Base-by-base conservation (phyloP, 2,888 invertebrate species). In the Noctua fimbriata region DNA sequence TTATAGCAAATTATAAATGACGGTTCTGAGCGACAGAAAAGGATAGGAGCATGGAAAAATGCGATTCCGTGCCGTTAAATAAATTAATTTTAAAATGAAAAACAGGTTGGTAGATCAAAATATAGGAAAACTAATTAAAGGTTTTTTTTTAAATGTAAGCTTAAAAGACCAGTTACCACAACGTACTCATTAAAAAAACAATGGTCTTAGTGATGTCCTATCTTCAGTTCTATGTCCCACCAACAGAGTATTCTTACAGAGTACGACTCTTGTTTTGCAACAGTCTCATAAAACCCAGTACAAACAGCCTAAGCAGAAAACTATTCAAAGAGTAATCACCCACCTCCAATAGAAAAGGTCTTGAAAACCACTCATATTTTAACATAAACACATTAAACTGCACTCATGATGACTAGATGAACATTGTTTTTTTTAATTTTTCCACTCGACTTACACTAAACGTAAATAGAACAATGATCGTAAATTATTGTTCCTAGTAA, bases 161-260 rank as follows among this genome's bases (percentile, higher is more conserved):
- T 44, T 63, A 72, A 28, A 72, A 41, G 28, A 28, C 41, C 41
- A 24, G 10, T 10, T 72, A 44, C 21, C 28, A 73, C 70, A 73
- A 10, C 10, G 44, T 44, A 16, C n/a, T 14, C 58, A 32, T 73
- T 6, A 24, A 6, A 44, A 72, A 70, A 16, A 44, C 10, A 16
- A 44, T 9, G 44, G 24, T 10, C 6, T 24, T 69, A 69, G 72
- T 41, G 73, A 70, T 73, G n/a, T 41, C 28, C 2, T 14, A 24
- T 14, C 21, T 7, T 28, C 36, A 67, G 16, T 28, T 28, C 10
- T 69, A 41, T 41, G 14, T 28, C 9, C 28, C 14, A 41, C 14
- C 66, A 65, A n/a, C 14, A 24, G 24, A 73, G 24, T 73, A 73
- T 47, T 70, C 28, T 14, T n/a, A 72, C n/a, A 36, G 60, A 41